Percentiles rank a stretch among this genome's conserved stretches.
These are phyloP conservation scores for Macrosiphum euphorbiae DNA, from an alignment of 2,888 invertebrate genomes.

Conservation along the genomic window DNA sequence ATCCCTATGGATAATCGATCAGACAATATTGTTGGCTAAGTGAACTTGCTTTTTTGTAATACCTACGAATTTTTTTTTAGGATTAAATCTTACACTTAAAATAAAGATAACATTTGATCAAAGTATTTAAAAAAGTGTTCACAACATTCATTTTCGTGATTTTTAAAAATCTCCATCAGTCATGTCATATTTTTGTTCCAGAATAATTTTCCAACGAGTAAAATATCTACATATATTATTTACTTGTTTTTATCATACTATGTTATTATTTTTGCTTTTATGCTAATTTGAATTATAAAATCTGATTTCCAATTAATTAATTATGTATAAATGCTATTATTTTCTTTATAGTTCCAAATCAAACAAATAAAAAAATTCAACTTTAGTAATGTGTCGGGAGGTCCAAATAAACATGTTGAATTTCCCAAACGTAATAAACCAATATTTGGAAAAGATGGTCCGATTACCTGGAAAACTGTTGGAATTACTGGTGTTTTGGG, in stretches of 20 bases:
- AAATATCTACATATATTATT: background rate
- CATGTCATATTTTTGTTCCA: constrained; percentile 39
- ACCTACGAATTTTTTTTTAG: background rate
- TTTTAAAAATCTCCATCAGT: background rate
- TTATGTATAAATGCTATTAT: background rate
- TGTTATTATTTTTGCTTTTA: background rate
- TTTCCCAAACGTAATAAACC: constrained; percentile 46
- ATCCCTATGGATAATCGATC: background rate
- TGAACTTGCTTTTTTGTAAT: background rate
- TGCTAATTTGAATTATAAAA: background rate
- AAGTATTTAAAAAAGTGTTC: background rate
- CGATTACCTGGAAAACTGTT: constrained; percentile 88
- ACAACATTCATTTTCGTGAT: background rate
- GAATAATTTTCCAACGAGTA: constrained; percentile 51
- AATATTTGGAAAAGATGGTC: constrained; percentile 69
- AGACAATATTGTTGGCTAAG: background rate
- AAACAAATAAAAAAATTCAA: constrained; percentile 30
- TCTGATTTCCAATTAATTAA: background rate
- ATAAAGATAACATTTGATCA: background rate
- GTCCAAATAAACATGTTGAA: constrained; percentile 28
- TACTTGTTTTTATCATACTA: background rate
- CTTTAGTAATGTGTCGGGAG: constrained; percentile 46
- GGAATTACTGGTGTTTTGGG: constrained; percentile 78
- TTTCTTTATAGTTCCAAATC: constrained; percentile 21
- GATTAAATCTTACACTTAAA: background rate